Base-by-base conservation (phyloP, 1,140 invertebrate species). In the Hylyphantes graminicola region DNA sequence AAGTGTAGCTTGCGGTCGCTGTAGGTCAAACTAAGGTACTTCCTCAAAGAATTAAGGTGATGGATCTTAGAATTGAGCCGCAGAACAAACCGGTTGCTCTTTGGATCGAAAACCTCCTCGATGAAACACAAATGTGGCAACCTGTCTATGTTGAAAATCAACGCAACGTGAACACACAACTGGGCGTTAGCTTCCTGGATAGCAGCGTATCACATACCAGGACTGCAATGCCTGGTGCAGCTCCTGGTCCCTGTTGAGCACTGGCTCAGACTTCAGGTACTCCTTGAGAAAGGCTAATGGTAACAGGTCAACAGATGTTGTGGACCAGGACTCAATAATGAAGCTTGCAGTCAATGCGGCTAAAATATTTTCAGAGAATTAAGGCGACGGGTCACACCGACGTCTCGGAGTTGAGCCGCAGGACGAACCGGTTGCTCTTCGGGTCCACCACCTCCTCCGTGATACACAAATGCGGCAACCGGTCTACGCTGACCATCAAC, bases 371-470 rank as follows among this genome's bases (percentile, higher is more conserved):
- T 35, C 35, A 35, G 5, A 35, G 35, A 35, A 35, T 35, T 35
- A 35, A 35, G 35, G 35, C 35, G 35, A 35, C 5, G 35, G 35
- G 35, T 35, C 2, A 35, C 35, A 35, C 97, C 63, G 96, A 98
- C 10, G 97, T 99, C 90, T 99, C 97, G 0, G 97, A 98, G 89
- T 97, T 98, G 0, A 99, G 90, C 88, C 96, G 92, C 68, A 99
- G 90, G 55, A 98, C 94, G 93, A 99, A 99, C 87, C 96, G 96
- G 90, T 98, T 98, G 85, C 94, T 95, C 89, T 97, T 97, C 0
- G 96, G 96, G 92, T 98, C 96, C 17, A 98, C 94, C 0, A 99
- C 94, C 90, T 99, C 96, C 89, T 99, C 97, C 0, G 95, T 95
- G 5, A 99, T 91, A 90, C 95, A 96, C 88, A 98, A 96, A 91